A percentile compares a stretch with the other conserved stretches of the same genome.
These are phyloP conservation scores for Rostratula benghalensis DNA, from an alignment of 2,113 vertebrate genomes.

Conservation along the genomic window DNA sequence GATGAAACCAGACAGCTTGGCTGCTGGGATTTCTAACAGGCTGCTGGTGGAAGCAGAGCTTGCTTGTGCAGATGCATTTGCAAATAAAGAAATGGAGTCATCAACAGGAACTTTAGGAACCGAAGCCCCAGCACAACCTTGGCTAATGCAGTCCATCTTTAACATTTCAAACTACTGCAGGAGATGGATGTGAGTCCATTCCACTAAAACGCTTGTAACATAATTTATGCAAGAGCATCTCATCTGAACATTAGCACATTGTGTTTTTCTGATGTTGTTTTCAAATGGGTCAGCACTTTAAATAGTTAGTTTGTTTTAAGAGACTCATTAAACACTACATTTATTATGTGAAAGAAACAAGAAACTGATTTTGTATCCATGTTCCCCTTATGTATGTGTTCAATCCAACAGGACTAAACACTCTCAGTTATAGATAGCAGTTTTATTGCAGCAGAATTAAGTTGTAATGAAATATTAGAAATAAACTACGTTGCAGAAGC, in stretches of 20 bases:
- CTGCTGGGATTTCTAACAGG: background rate
- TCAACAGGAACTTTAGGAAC: background rate
- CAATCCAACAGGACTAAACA: background rate
- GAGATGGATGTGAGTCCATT: accelerated
- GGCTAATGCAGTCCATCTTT: background rate
- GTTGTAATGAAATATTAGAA: background rate
- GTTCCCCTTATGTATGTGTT: background rate
- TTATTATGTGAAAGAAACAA: background rate
- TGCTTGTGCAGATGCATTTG: background rate
- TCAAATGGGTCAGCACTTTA: background rate
- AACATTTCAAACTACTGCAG: background rate
- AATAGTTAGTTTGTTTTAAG: background rate
- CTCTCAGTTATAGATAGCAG: background rate
- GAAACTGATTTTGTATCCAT: background rate
- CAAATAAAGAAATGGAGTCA: background rate
- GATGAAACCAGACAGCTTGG: background rate
- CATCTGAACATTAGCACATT: background rate
- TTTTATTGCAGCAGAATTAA: background rate
- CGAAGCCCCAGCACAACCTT: background rate
- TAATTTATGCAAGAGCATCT: background rate
- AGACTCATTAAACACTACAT: background rate
- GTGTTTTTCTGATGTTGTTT: background rate
- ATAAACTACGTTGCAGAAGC: background rate
- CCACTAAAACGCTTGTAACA: background rate
- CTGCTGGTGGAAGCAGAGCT: background rate